Conservation (phyloP, 92 coral and sea anemone species). For the Epizoanthus rinbou region DNA sequence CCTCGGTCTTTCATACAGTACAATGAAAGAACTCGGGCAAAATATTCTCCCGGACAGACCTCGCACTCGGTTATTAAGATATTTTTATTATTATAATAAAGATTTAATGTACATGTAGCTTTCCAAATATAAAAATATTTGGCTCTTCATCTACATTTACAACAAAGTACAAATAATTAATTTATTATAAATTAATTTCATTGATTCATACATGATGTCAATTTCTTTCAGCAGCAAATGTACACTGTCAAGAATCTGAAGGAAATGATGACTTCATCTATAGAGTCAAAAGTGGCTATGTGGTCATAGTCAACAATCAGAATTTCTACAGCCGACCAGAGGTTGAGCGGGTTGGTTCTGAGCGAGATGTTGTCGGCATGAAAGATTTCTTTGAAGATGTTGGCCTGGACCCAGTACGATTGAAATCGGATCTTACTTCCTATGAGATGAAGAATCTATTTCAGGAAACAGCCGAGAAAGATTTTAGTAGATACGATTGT, state of each 20-base stretch:
- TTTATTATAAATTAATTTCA: too few species aligned
- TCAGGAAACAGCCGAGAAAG: slow-evolving; percentile 66
- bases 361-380: slow-evolving; percentile 63
- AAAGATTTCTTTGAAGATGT: slow-evolving; percentile 65
- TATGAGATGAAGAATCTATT: slow-evolving; percentile 60
- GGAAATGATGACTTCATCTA: slow-evolving; percentile 41
- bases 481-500: slow-evolving; percentile 76
- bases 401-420: slow-evolving; percentile 47
- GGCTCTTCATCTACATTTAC: too few species aligned
- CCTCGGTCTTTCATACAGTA: too few species aligned
- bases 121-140: too few species aligned
- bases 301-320: slow-evolving; percentile 74
- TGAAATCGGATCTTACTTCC: slow-evolving; percentile 38
- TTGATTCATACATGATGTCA: background rate
- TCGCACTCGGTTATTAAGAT: too few species aligned
- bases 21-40: too few species aligned
- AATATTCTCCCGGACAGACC: too few species aligned
- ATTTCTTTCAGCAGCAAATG: slow-evolving; percentile 40
- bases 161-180: too few species aligned
- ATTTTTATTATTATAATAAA: too few species aligned
- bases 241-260: slow-evolving; percentile 62
- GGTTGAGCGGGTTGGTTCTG: slow-evolving; percentile 76
- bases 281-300: slow-evolving; percentile 74
- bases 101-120: too few species aligned
- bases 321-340: slow-evolving; percentile 50